Evolutionary conservation across 2,113 vertebrate species (phyloP).

Genomic region (Esox niger): DNA sequence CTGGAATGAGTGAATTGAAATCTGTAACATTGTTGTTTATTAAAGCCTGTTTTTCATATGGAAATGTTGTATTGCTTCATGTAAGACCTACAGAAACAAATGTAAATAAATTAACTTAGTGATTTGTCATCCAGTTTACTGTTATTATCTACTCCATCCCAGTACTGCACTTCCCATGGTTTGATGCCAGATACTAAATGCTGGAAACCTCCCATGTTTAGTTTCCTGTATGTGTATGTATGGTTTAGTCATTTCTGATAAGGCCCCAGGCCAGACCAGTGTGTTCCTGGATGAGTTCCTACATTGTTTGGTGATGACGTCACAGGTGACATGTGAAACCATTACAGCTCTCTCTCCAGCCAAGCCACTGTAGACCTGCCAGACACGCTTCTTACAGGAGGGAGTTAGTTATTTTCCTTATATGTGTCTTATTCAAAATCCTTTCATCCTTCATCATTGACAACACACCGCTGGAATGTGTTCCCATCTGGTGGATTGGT

Average conservation of each 20-base stretch:
- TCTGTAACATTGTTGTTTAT: background rate
- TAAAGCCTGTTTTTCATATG: constrained; percentile 12
- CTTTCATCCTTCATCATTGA: no score
- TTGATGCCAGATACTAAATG: background rate
- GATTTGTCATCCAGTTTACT: constrained; percentile 74
- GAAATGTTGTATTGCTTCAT: constrained; percentile 74
- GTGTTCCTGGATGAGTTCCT: background rate
- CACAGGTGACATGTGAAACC: background rate
- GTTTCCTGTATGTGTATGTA: background rate
- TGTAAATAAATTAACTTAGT: constrained; percentile 76
- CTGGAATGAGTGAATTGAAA: background rate
- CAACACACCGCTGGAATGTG: no score
- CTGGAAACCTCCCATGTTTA: background rate
- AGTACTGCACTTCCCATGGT: background rate
- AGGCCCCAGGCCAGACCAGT: background rate
- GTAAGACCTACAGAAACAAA: constrained; percentile 78
- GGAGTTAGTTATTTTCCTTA: background rate
- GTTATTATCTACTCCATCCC: constrained; percentile 60
- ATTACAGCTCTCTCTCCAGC: background rate
- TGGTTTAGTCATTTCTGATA: constrained; percentile 13
- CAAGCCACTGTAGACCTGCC: no score
- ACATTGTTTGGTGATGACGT: constrained; percentile 1
- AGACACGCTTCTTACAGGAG: no score
- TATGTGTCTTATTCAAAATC: background rate
- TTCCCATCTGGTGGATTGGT: no score